phyloP scores from a whole-genome alignment of 2,797 vertebrate genomes.

The Rhadinocentrus ornatus region DNA sequence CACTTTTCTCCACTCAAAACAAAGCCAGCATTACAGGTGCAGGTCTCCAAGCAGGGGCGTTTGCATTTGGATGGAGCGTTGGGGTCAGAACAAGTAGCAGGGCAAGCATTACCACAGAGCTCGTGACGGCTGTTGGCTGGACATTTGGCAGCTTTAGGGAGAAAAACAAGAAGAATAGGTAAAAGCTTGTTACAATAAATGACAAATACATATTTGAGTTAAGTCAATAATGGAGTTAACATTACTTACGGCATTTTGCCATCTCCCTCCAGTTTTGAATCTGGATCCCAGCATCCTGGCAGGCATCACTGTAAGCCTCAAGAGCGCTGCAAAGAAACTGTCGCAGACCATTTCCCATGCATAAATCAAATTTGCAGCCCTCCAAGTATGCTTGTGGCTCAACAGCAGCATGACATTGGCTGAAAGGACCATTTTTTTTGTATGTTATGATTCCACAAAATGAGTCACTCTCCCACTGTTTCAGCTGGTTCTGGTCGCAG shows the following conservation, averaged over 20 bases:
- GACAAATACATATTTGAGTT: neutral
- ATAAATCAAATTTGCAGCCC: slow-evolving; percentile 75
- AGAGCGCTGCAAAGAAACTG: slow-evolving; percentile 68
- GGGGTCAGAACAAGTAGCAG: slow-evolving; percentile 75
- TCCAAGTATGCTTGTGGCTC: slow-evolving; percentile 70
- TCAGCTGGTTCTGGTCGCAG: slow-evolving; percentile 44
- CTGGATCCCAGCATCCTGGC: slow-evolving; percentile 60
- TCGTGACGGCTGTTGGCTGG: slow-evolving; percentile 80
- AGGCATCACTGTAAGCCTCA: slow-evolving; percentile 62
- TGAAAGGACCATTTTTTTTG: slow-evolving; percentile 58
- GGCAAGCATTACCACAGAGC: slow-evolving; percentile 79
- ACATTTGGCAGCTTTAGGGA: slow-evolving; percentile 68
- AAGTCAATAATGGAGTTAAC: neutral
- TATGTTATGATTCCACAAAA: slow-evolving; percentile 66
- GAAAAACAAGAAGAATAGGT: neutral
- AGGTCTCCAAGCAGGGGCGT: slow-evolving; percentile 74
- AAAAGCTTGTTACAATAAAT: neutral
- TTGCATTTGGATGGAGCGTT: slow-evolving; percentile 69
- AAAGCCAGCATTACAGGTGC: slow-evolving; percentile 75
- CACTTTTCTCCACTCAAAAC: slow-evolving; percentile 72
- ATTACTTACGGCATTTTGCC: slow-evolving; percentile 75
- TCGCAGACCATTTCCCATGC: slow-evolving; percentile 61
- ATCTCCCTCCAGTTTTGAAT: slow-evolving; percentile 70
- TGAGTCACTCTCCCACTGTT: slow-evolving; percentile 33
- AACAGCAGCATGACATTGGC: slow-evolving; percentile 65